Evolutionary conservation across 37 sponge, comb jelly and placozoan genomes (phyloP).

Genomic region (Geodia barretti): DNA sequence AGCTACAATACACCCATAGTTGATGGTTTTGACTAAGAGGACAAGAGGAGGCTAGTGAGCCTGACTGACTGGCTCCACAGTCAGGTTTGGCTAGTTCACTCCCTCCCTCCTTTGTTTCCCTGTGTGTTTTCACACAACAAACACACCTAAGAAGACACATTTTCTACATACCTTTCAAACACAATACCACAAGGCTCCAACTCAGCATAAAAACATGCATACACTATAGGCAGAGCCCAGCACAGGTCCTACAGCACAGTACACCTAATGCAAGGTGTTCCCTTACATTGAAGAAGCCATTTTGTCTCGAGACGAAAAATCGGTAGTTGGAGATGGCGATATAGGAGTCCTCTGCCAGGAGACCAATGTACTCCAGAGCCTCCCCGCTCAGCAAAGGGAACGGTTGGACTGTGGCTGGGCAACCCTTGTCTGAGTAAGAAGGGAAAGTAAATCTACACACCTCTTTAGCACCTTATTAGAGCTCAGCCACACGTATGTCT

Average conservation of each 20-base stretch:
- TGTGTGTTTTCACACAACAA: neutral
- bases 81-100: no score
- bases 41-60: no score
- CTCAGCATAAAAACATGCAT: neutral
- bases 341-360: neutral
- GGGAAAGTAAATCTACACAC: no score
- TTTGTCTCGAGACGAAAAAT: slow-evolving; percentile 31
- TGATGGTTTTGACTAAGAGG: no score
- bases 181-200: no score
- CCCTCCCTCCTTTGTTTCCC: neutral
- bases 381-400: slow-evolving; percentile 63
- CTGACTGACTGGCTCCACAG: no score
- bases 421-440: slow-evolving; percentile 44
- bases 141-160: neutral
- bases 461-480: no score
- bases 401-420: slow-evolving; percentile 15
- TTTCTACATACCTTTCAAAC: neutral
- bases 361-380: slow-evolving; percentile 39
- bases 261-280: neutral
- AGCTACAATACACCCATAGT: no score
- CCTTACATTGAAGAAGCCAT: slow-evolving; percentile 58
- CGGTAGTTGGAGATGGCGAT: slow-evolving; percentile 63
- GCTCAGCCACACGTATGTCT: neutral
- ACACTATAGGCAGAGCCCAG: neutral
- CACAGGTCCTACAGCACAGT: neutral